phyloP scores from a whole-genome alignment of 64 coral and sea anemone genomes.

The Acropora tenuis region DNA sequence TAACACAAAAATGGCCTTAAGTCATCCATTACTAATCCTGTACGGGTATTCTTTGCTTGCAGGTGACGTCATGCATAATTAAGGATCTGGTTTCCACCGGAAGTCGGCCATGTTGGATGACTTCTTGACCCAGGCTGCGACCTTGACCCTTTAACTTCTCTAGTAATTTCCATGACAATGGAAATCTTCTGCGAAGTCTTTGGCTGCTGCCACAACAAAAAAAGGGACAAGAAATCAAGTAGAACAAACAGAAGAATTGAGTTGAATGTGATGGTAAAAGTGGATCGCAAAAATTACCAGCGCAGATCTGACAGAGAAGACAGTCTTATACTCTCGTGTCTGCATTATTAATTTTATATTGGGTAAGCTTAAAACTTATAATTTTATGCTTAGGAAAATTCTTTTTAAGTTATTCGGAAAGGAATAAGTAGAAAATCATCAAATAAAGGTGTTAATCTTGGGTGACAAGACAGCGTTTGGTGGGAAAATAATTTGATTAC shows the following conservation, averaged over 20 bases:
- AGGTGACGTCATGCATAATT: too few relatives aligned
- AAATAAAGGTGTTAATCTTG: too few relatives aligned
- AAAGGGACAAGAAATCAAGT: neutral
- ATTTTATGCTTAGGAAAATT: too few relatives aligned
- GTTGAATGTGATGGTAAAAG: neutral
- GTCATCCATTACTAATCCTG: too few relatives aligned
- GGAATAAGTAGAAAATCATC: too few relatives aligned
- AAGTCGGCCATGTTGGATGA: too few relatives aligned
- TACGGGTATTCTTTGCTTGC: too few relatives aligned
- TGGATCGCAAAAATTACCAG: constrained; percentile 10
- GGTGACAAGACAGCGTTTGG: neutral
- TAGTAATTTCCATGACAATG: neutral
- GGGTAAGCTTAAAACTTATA: neutral
- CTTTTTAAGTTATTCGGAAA: neutral
- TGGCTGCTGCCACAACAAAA: constrained; percentile 3
- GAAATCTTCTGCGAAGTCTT: neutral
- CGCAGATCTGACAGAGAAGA: constrained; percentile 1
- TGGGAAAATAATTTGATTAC: neutral
- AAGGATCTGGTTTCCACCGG: too few relatives aligned
- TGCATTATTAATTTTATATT: constrained; percentile 26
- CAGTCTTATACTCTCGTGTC: neutral
- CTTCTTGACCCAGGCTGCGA: too few relatives aligned
- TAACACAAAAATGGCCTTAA: too few relatives aligned
- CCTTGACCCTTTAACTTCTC: too few relatives aligned
- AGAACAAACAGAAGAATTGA: too few relatives aligned